These are phyloP conservation scores for Ypsolopha scabrella DNA, from an alignment of 2,888 invertebrate species.

Conservation along the genomic window DNA sequence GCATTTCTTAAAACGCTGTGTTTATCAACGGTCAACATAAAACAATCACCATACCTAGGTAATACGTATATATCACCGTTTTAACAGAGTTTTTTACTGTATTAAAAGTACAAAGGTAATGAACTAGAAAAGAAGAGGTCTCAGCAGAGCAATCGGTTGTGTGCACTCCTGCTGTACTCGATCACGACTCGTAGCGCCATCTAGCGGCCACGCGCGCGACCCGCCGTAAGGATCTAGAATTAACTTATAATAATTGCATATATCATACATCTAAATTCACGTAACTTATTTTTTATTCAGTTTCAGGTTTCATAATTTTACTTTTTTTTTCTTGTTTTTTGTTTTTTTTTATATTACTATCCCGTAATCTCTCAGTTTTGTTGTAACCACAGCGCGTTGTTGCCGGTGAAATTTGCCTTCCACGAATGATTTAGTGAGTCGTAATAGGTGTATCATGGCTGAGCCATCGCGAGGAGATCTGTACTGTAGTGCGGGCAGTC, in stretches of 20 bases:
- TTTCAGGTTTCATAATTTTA: slow-evolving; percentile 67
- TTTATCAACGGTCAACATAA: slow-evolving; percentile 9
- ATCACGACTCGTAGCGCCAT: slow-evolving; percentile 30
- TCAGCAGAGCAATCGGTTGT: slow-evolving; percentile 30
- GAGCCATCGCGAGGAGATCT: slow-evolving; percentile 13
- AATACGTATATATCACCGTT: not conserved
- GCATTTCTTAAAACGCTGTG: slow-evolving; percentile 2
- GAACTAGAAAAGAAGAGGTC: slow-evolving; percentile 40
- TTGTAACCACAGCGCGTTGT: slow-evolving; percentile 70
- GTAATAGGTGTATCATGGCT: slow-evolving; percentile 22
- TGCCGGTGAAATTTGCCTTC: slow-evolving; percentile 79
- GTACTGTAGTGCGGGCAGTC: slow-evolving; percentile 17
- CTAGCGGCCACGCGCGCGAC: slow-evolving; percentile 21
- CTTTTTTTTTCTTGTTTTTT: slow-evolving; percentile 67
- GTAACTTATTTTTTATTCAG: slow-evolving; percentile 68
- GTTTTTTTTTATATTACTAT: slow-evolving; percentile 45
- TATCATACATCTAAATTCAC: slow-evolving; percentile 68
- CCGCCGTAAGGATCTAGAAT: slow-evolving; percentile 49
- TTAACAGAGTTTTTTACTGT: not conserved
- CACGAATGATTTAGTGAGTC: slow-evolving; percentile 68
- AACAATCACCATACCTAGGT: slow-evolving; percentile 6
- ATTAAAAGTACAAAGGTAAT: slow-evolving; percentile 39
- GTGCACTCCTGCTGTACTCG: slow-evolving; percentile 56
- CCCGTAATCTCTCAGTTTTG: slow-evolving; percentile 71
- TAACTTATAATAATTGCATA: slow-evolving; percentile 68